Base-by-base conservation (phyloP, 2,888 invertebrate species). In the Bedellia somnulentella region DNA sequence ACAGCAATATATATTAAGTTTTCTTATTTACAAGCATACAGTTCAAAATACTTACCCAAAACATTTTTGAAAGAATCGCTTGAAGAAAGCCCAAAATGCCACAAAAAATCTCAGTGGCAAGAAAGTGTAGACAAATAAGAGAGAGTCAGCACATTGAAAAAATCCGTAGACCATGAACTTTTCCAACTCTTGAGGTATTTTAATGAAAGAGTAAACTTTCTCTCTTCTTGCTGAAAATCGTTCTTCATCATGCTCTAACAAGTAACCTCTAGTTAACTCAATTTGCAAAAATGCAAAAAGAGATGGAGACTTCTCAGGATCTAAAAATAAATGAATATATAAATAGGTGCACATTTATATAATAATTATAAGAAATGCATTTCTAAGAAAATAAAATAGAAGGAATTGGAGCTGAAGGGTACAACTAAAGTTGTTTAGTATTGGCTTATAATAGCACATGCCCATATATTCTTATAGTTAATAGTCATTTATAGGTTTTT, bases 121-220 rank as follows among this genome's bases (percentile, higher is more conserved):
- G 78, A 98, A 96, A 31, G 99, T 98, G 63, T 97, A 97, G 32
- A 98, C 88, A 78, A 94, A 98, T 31, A 98, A 79, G 64, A 99
- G 93, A 12, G 97, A 96, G 70, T 99, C 99, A 15, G 93, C 87
- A 71, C 98, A 98, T 66, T 93, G 93, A 64, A 95, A 87, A 49
- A 94, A 92, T 17, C 95, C 96, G 71, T 93, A 96, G 1, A 82
- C 81, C 86, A 96, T 90, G 50, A 95, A 95, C 47, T 91, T 89
- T 52, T 93, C 93, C 22, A 93, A 79, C 67, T 97, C 93, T 45
- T 87, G 80, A 2, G 99, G 94, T 53, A 98, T 93, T 73, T 89
- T 89, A 78, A 98, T 89, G 56, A 98, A 98, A 0, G 94, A 93
- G 59, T 98, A 98, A 26, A 98, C 92, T 71, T 95, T 92, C 55